Percentiles rank a stretch among this genome's conserved stretches.
These are phyloP conservation scores for Bhutanitis thaidina DNA, from an alignment of 2,888 invertebrate genomes.

Conservation along the genomic window DNA sequence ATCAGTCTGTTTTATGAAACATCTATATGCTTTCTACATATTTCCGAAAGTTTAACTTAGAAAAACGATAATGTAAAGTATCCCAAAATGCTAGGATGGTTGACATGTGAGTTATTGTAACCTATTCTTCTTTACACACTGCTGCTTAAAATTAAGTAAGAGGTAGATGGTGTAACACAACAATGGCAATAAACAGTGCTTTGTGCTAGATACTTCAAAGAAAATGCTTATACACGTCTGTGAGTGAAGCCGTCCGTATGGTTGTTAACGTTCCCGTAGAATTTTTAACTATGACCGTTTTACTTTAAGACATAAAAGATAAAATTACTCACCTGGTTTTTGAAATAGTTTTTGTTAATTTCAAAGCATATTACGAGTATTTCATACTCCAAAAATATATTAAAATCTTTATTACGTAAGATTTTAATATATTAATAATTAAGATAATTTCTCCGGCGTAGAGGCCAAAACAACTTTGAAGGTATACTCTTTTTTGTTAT, in stretches of 20 bases:
- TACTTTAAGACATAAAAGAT: conserved; percentile 19
- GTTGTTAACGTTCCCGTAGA: conserved; percentile 36
- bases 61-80: no score
- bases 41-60: no score
- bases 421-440: no score
- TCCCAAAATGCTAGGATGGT: no score
- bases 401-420: no score
- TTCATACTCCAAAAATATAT: no score
- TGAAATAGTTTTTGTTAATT: background rate
- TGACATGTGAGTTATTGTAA: conserved; percentile 36
- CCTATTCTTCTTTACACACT: conserved; percentile 38
- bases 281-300: conserved; percentile 36
- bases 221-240: conserved; percentile 36
- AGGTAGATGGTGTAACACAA: conserved; percentile 44
- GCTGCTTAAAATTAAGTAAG: conserved; percentile 40
- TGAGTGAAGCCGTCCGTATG: conserved; percentile 61
- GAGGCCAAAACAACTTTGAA: no score
- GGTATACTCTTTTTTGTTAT: no score
- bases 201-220: conserved; percentile 59
- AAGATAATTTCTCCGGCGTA: no score
- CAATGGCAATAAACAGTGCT: conserved; percentile 61
- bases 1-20: no score
- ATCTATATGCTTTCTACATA: no score
- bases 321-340: conserved; percentile 15
- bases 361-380: no score